Base-by-base conservation (phyloP, 2,888 invertebrate species). In the Lomographa bimaculata region DNA sequence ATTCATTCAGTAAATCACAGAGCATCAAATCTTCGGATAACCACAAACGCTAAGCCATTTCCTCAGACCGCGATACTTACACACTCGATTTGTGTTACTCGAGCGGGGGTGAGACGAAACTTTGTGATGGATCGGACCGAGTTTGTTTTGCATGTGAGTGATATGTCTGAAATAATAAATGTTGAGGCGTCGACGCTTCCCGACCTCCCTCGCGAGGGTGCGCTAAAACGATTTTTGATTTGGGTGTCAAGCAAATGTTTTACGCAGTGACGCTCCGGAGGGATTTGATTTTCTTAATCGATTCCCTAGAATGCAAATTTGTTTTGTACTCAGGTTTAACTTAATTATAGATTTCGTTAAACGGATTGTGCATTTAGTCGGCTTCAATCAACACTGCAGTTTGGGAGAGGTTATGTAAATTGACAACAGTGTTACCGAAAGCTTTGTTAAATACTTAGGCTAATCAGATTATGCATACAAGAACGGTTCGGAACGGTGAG, bases 81-180 rank as follows among this genome's bases (percentile, higher is more conserved):
- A 87, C 87, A 87, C 76, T 82, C 85, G 86, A 87, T 85, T 87
- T 85, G 85, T 82, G 80, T 77, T 70, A 61, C 66, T 64, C 55
- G 62, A 52, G 49, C 60, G 60, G 56, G 68, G 68, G 60, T 54
- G 69, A 65, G 68, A 73, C 62, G 69, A 81, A 87, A 87, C 85
- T 87, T 87, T 85, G 81, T 89, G 87, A 89, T 89, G 86, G 89
- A 87, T 89, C 85, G 84, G 86, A 84, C 82, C 68, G 82, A 87
- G 87, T 89, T 87, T 89, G 87, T 86, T 89, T 89, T 89, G 89
- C 89, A 89, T 89, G 87, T 83, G 87, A 87, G 89, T 87, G 89
- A 89, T 89, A 89, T 85, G 87, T 89, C 87, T 89, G 85, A 86
- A 89, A 87, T 89, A 89, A 89, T 89, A 89, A 89, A 89, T 87